Evolutionary conservation across 2,113 vertebrate genomes (phyloP).

Genomic region (Prunella himalayana): DNA sequence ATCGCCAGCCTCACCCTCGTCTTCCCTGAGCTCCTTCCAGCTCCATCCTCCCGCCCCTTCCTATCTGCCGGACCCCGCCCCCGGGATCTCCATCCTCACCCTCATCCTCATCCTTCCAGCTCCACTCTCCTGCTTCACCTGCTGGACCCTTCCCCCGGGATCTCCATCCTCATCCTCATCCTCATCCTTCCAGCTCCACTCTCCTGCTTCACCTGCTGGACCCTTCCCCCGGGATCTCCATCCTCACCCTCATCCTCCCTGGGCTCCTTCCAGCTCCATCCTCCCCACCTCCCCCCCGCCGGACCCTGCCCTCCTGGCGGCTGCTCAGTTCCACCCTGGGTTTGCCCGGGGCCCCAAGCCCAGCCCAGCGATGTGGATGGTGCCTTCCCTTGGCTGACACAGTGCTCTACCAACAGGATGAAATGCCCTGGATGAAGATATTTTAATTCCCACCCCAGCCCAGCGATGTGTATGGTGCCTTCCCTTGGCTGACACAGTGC

Average conservation of each 20-base stretch:
- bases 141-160: too few species aligned
- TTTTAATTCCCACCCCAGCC: not conserved
- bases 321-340: fast-evolving
- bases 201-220: too few species aligned
- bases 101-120: not conserved
- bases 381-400: not conserved
- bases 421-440: not conserved
- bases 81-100: not conserved
- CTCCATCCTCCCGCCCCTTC: too few species aligned
- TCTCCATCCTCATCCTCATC: too few species aligned
- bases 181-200: not conserved
- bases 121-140: not conserved
- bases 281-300: not conserved
- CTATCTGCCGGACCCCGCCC: not conserved
- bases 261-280: not conserved
- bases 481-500: fast-evolving
- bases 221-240: too few species aligned
- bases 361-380: fast-evolving
- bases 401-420: too few species aligned
- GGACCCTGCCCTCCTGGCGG: too few species aligned
- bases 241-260: not conserved
- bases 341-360: not conserved
- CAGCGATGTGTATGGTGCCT: fast-evolving
- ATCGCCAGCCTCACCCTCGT: not conserved
- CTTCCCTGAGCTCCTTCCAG: too few species aligned